Base-by-base conservation (phyloP, 1,140 invertebrate species). In the Nebria ingens region DNA sequence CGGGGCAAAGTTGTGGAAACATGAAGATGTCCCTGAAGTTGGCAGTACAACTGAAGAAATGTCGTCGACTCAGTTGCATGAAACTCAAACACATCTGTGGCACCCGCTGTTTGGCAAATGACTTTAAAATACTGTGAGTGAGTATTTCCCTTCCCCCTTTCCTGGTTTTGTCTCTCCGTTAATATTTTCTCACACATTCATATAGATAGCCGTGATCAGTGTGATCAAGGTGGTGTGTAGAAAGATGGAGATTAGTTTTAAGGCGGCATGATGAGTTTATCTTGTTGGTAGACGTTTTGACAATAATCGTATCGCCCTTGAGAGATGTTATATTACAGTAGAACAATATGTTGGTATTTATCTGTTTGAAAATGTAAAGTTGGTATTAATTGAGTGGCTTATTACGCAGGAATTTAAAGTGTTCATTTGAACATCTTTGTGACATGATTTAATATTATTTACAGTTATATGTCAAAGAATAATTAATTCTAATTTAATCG, bases 51-150 rank as follows among this genome's bases (percentile, higher is more conserved):
- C 78, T 0, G 68, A 72, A 25, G 68, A 71, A 51, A 67, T 69
- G 59, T 9, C 25, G 6, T 34, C 25, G 25, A 34, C 25, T 9
- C 25, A 34, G 25, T 54, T 65, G 54, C 69, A 72, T 52, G 75
- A 78, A 49, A 65, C 71, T 22, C 76, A 82, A 56, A 77, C 77
- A 25, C 77, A 81, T 34, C 68, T 84, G 17, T 84, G 82, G 82
- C 82, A 84, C 75, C 82, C 83, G 2, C 70, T 84, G 0, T 85
- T 84, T 64, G 80, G 81, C 69, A 84, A 80, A 82, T 85, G 68
- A 79, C 68, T 68, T 51, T n/a, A n/a, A n/a, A n/a, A n/a, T 6
- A 9, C n/a, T 34, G 25, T 34, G 25, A 34, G 25, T 34, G 25
- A 34, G 25, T 34, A 34, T 34, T 34, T n/a, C n/a, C 25, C 6